These are phyloP conservation scores for Corythaixoides concolor DNA, from an alignment of 2,113 vertebrate genomes.

Conservation along the genomic window DNA sequence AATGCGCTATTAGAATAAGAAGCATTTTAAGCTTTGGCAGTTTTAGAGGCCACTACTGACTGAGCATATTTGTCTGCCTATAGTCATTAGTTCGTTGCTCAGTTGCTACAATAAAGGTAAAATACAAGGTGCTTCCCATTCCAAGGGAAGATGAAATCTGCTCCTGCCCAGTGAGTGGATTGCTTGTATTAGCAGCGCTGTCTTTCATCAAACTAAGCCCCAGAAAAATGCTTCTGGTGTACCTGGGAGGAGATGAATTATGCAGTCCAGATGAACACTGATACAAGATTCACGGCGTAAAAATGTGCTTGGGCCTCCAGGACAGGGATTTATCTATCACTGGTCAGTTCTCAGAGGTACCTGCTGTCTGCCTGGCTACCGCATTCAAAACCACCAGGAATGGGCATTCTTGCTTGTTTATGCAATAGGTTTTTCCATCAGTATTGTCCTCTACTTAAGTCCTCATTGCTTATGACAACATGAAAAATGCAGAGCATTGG, in stretches of 20 bases:
- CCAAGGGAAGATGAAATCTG: not conserved
- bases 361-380: not conserved
- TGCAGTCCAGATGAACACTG: not conserved
- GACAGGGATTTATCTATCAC: not conserved
- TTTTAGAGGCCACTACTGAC: not conserved
- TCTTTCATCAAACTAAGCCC: not conserved
- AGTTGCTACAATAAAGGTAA: not conserved
- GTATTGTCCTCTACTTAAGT: not conserved
- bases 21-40: not conserved
- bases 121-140: not conserved
- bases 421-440: not conserved
- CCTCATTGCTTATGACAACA: not conserved
- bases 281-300: not conserved
- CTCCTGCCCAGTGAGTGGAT: fast-evolving
- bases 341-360: not conserved
- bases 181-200: not conserved
- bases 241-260: not conserved
- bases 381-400: not conserved
- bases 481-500: slow-evolving; percentile 19
- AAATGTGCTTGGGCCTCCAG: not conserved
- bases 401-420: not conserved
- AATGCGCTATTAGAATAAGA: not conserved
- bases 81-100: not conserved
- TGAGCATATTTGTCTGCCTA: not conserved
- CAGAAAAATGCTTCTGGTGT: not conserved